A percentile compares a stretch with the other conserved stretches of the same genome.
phyloP scores from a whole-genome alignment of 35 echinoderm and acorn worm genomes.

The Diadema setosum region DNA sequence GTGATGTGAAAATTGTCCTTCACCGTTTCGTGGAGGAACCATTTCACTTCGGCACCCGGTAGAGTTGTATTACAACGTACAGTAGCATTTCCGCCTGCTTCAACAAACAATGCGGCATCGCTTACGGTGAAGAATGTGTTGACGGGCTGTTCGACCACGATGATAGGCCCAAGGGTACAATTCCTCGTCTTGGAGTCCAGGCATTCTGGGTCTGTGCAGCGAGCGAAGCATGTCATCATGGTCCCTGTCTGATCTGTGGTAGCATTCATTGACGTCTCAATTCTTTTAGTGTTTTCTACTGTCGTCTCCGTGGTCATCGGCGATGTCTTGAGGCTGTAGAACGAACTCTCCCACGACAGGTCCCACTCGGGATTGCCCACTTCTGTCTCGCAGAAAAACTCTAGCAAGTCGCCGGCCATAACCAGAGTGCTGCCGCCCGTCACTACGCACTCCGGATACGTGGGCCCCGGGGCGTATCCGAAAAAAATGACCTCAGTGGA shows the following conservation, averaged over 20 bases:
- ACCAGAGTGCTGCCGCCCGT: neutral
- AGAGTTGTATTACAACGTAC: neutral
- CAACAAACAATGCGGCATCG: neutral
- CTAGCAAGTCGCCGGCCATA: neutral
- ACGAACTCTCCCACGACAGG: neutral
- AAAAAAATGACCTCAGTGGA: neutral
- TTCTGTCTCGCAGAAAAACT: neutral
- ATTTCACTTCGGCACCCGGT: neutral
- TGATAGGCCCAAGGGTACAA: neutral
- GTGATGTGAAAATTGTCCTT: neutral
- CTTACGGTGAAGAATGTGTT: neutral
- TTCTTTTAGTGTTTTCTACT: neutral
- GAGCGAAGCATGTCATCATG: neutral
- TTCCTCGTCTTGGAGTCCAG: neutral
- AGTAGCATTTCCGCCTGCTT: neutral
- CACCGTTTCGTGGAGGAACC: neutral
- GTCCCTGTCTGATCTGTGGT: neutral
- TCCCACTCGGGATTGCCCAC: neutral
- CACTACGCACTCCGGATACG: neutral
- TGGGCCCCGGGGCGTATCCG: neutral
- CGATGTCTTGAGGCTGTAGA: neutral
- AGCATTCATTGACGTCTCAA: neutral
- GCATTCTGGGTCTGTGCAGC: neutral
- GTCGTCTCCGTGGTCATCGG: neutral
- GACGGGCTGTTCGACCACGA: neutral